Conservation (phyloP, 30 jellyfish, hydroid and myxozoan genomes). For the Cassiopea xamachana region DNA sequence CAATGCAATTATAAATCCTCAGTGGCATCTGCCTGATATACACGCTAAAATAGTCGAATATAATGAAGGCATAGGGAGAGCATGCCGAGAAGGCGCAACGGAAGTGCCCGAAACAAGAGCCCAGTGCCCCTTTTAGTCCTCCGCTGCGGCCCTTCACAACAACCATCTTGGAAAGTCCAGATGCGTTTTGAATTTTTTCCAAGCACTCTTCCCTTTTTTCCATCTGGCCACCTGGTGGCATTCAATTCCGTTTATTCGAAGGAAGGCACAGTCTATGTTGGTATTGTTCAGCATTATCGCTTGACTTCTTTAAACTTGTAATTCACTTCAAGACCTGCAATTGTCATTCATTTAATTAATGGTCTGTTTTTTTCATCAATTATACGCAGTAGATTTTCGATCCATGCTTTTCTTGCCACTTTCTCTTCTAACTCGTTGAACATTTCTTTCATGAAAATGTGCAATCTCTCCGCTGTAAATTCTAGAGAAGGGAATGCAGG, state of each 20-base stretch:
- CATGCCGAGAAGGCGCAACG: too few relatives aligned
- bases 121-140: too few relatives aligned
- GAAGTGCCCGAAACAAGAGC: too few relatives aligned
- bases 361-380: slow-evolving; percentile 10
- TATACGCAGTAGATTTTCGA: background rate
- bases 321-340: slow-evolving; percentile 13
- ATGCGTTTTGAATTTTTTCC: background rate
- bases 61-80: too few relatives aligned
- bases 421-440: slow-evolving; percentile 7
- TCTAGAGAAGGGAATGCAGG: background rate
- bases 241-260: background rate
- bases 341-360: slow-evolving; percentile 11
- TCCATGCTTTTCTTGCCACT: slow-evolving; percentile 16
- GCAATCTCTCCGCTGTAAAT: slow-evolving; percentile 10
- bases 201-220: slow-evolving; percentile 3
- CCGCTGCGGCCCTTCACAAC: too few relatives aligned
- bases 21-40: too few relatives aligned
- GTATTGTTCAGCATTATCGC: background rate
- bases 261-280: background rate
- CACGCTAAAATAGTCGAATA: too few relatives aligned
- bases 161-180: background rate
- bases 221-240: background rate
- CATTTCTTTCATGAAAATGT: background rate
- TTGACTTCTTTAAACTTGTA: background rate
- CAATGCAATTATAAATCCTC: too few relatives aligned